Conservation (phyloP, 2,797 vertebrate genomes). For the Sebastes kiyomatsui region DNA sequence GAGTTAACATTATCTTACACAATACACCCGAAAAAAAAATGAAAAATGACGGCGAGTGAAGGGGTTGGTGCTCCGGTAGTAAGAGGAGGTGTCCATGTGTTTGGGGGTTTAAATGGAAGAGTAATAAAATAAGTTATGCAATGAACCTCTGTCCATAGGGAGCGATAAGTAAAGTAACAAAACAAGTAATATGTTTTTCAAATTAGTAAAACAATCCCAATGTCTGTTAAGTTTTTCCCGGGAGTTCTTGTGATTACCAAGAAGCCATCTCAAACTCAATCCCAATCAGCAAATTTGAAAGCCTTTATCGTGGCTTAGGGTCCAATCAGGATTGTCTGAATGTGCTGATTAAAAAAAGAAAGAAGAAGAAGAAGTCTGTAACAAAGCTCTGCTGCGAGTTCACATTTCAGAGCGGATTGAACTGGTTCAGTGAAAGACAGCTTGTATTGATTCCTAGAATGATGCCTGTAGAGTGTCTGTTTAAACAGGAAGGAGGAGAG, state of each 20-base stretch:
- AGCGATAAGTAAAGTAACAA: not conserved
- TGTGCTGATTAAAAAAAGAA: slow-evolving; percentile 16
- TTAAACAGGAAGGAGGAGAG: slow-evolving; percentile 41
- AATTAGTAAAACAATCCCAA: not conserved
- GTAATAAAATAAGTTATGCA: not conserved
- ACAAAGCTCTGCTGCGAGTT: slow-evolving; percentile 17
- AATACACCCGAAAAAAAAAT: not conserved
- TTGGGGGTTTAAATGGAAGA: not conserved
- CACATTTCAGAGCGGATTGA: slow-evolving; percentile 47
- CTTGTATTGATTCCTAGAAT: slow-evolving; percentile 47
- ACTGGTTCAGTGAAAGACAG: slow-evolving; percentile 25
- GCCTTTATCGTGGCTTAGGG: slow-evolving; percentile 6
- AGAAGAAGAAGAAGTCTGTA: not conserved
- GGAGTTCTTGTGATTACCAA: slow-evolving; percentile 15
- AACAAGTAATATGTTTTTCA: not conserved
- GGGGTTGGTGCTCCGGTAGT: not conserved
- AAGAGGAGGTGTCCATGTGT: not conserved
- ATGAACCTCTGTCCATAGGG: not conserved
- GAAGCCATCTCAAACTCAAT: slow-evolving; percentile 12
- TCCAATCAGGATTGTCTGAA: slow-evolving; percentile 38
- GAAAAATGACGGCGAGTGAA: not conserved
- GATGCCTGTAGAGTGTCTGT: slow-evolving; percentile 29
- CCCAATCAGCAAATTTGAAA: slow-evolving; percentile 20
- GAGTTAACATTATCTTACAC: not conserved
- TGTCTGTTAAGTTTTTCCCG: not conserved